Evolutionary conservation across 1,140 invertebrate genomes (phyloP).

Genomic region (Xylocopa sonorina): DNA sequence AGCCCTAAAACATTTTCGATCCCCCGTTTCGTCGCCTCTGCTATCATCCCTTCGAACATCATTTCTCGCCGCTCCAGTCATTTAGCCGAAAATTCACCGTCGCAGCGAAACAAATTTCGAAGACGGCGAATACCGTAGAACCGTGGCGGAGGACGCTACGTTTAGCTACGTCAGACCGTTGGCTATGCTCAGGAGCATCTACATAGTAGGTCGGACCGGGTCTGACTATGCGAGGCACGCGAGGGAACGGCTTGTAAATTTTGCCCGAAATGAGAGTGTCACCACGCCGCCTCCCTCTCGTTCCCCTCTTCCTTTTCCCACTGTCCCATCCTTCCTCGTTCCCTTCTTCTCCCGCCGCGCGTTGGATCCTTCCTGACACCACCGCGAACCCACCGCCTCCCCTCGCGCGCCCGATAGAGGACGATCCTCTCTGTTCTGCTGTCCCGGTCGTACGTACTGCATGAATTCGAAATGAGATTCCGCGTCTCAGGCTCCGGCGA

Average conservation of each 20-base stretch:
- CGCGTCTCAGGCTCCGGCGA: conserved; percentile 5
- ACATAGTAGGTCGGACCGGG: conserved; percentile 73
- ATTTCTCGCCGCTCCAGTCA: too few species aligned
- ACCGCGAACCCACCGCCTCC: conserved; percentile 6
- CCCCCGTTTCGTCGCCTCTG: too few species aligned
- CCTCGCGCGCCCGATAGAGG: conserved; percentile 24
- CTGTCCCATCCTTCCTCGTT: conserved; percentile 58
- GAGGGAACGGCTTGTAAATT: conserved; percentile 81
- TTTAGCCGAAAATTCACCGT: conserved; percentile 33
- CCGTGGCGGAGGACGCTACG: conserved; percentile 70
- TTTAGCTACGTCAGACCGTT: conserved; percentile 79
- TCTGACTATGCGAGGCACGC: conserved; percentile 82
- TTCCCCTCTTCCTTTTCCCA: conserved; percentile 33
- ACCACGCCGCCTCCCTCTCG: conserved; percentile 69
- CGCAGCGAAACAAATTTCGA: conserved; percentile 66
- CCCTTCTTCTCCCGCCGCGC: conserved; percentile 44
- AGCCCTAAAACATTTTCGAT: too few species aligned
- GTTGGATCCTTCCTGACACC: conserved; percentile 38
- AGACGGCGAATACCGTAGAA: conserved; percentile 64
- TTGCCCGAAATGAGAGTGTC: conserved; percentile 81
- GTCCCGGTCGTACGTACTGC: conserved; percentile 66
- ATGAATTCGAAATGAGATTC: conserved; percentile 76
- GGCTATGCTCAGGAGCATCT: conserved; percentile 72
- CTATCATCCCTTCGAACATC: too few species aligned
- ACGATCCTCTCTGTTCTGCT: conserved; percentile 55